These are phyloP conservation scores for Nyctibius grandis DNA, from an alignment of 2,797 vertebrate species.

Conservation along the genomic window DNA sequence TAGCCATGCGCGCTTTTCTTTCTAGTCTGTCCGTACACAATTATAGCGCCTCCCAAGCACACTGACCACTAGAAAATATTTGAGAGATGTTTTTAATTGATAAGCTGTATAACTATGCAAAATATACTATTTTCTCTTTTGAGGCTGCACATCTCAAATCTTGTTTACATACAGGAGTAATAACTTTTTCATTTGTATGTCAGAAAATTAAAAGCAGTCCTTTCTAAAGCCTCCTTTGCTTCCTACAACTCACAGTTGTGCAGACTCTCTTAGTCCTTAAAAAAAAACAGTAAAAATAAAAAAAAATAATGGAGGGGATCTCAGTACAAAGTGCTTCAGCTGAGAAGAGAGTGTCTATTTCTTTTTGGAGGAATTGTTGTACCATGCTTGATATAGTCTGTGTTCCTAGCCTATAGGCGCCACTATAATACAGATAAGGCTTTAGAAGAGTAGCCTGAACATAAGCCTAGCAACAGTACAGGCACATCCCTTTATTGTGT, in stretches of 20 bases:
- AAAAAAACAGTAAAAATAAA: not conserved
- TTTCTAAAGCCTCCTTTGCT: not conserved
- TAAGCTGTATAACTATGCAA: too few species aligned
- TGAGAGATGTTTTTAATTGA: too few species aligned
- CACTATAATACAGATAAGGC: not conserved
- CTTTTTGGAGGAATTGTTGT: not conserved
- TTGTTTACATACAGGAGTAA: too few species aligned
- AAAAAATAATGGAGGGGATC: not conserved
- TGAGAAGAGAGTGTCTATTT: not conserved
- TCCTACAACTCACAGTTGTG: not conserved
- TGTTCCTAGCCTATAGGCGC: not conserved
- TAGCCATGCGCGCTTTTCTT: not conserved
- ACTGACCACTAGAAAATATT: too few species aligned
- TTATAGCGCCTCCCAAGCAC: too few species aligned
- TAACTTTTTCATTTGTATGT: not conserved
- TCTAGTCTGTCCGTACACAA: too few species aligned
- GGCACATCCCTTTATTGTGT: not conserved
- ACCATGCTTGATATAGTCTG: not conserved
- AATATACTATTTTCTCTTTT: too few species aligned
- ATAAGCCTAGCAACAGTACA: not conserved
- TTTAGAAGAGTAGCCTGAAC: not conserved
- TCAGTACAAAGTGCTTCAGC: not conserved
- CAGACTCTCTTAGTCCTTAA: not conserved
- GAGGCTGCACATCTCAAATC: too few species aligned
- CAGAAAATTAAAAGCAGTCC: not conserved